Percentiles rank a stretch among this genome's conserved stretches.
Evolutionary conservation across 2,113 vertebrate species (phyloP).

Genomic region (Salvelinus fontinalis): DNA sequence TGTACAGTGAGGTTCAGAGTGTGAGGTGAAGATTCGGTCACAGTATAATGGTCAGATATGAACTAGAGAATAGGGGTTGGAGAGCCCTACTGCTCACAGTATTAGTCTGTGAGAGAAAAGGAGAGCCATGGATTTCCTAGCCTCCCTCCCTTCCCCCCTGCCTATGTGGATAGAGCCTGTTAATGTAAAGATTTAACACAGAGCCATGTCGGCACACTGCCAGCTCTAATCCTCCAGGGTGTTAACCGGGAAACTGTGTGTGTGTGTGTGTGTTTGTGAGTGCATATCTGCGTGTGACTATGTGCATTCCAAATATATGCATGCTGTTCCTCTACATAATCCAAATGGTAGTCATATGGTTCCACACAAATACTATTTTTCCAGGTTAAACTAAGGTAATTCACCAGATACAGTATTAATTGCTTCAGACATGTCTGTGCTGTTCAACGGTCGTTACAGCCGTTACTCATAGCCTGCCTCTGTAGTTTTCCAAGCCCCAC

Average conservation of each 20-base stretch:
- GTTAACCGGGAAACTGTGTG: neutral
- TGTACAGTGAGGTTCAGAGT: constrained; percentile 15
- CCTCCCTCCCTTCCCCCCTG: neutral
- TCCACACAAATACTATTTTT: neutral
- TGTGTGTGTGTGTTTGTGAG: constrained; percentile 3
- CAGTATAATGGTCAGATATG: too few species aligned
- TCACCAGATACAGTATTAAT: neutral
- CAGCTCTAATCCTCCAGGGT: constrained; percentile 34
- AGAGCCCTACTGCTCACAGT: too few species aligned
- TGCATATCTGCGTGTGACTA: neutral
- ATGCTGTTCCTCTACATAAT: neutral
- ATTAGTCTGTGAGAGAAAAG: neutral
- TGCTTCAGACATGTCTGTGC: neutral
- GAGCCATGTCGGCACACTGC: constrained; percentile 29
- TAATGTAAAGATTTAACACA: constrained; percentile 42
- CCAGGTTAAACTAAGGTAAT: neutral
- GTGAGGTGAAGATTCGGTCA: too few species aligned
- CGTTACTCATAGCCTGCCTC: neutral
- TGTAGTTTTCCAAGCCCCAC: neutral
- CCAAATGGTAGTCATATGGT: too few species aligned
- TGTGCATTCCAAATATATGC: neutral
- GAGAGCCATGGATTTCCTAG: neutral
- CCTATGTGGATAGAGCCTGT: constrained; percentile 6
- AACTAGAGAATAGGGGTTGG: too few species aligned
- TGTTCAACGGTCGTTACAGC: neutral